Conservation (phyloP, 2,113 vertebrate genomes). For the Grammomys surdaster region DNA sequence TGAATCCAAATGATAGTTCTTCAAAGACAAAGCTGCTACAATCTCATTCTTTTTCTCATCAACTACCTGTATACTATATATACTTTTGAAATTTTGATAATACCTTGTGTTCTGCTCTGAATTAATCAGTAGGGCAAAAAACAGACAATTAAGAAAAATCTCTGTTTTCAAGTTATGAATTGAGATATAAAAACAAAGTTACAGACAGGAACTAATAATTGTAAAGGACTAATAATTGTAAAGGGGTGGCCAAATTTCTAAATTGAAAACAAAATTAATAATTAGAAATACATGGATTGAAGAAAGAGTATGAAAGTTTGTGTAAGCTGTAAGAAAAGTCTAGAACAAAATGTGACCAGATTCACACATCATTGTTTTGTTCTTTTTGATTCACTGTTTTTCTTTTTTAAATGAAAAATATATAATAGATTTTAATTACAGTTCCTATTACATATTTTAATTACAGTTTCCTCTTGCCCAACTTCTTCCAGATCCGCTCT, state of each 20-base stretch:
- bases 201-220: background rate
- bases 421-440: background rate
- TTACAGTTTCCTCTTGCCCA: background rate
- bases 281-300: background rate
- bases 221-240: background rate
- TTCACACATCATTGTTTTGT: background rate
- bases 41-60: background rate
- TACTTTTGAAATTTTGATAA: conserved; percentile 30
- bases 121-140: background rate
- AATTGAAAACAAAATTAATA: background rate
- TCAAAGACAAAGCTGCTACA: background rate
- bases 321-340: background rate
- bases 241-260: background rate
- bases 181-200: conserved; percentile 41
- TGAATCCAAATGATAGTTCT: conserved; percentile 66
- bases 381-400: background rate
- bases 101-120: background rate
- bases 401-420: background rate
- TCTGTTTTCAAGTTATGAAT: background rate
- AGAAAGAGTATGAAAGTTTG: conserved; percentile 27
- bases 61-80: conserved; percentile 28
- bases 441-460: background rate
- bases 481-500: background rate
- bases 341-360: conserved; percentile 7
- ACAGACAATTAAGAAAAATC: background rate